Percentiles rank a stretch among this genome's conserved stretches.
Conservation (phyloP, 2,888 invertebrate species). For the Apodemia zela region DNA sequence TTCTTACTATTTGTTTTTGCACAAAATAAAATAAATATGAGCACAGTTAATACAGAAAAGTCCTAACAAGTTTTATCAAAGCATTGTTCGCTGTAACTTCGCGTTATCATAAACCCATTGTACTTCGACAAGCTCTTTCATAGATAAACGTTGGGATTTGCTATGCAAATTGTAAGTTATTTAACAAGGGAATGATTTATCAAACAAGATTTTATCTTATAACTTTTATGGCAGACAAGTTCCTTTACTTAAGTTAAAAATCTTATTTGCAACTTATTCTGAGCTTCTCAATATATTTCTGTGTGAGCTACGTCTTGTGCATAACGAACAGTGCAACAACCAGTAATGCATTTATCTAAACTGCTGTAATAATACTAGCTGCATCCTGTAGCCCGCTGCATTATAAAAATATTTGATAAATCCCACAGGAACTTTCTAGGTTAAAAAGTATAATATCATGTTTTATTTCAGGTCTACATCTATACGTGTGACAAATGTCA, state of each 20-base stretch:
- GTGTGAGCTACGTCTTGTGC: too few relatives aligned
- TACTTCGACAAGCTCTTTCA: conserved; percentile 7
- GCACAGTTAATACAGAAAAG: neutral
- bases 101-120: conserved; percentile 9
- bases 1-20: neutral
- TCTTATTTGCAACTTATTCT: neutral
- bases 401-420: too few relatives aligned
- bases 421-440: too few relatives aligned
- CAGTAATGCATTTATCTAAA: too few relatives aligned
- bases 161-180: conserved; percentile 9
- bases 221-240: neutral
- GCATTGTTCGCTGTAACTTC: conserved; percentile 4
- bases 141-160: conserved; percentile 2
- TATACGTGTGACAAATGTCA: too few relatives aligned
- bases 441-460: too few relatives aligned
- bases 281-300: too few relatives aligned
- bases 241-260: neutral
- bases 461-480: too few relatives aligned
- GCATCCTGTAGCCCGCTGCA: too few relatives aligned
- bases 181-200: conserved; percentile 13
- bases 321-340: too few relatives aligned
- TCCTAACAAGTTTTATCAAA: neutral
- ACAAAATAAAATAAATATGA: neutral
- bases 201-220: conserved; percentile 7
- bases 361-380: too few relatives aligned